These are phyloP conservation scores for Columba janthina DNA, from an alignment of 2,113 vertebrate genomes.

Conservation along the genomic window DNA sequence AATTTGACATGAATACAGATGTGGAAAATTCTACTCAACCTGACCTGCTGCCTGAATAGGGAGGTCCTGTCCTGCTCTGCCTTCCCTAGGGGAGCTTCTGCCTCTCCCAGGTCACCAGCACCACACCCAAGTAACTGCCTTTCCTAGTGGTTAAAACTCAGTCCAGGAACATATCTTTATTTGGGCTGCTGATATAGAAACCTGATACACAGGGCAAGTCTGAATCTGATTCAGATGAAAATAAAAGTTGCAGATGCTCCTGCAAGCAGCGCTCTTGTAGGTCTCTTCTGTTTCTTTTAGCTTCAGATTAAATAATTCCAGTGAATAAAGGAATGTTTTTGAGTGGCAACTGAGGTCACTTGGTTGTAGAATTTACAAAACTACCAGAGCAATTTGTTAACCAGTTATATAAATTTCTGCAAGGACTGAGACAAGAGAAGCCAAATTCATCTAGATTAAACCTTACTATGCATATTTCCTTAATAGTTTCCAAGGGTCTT, in stretches of 20 bases:
- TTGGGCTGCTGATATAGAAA: not conserved
- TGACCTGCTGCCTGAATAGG: not conserved
- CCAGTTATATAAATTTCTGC: not conserved
- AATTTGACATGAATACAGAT: not conserved
- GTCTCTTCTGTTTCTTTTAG: not conserved
- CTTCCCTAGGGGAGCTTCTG: too few relatives aligned
- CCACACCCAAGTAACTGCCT: not conserved
- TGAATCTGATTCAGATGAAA: not conserved
- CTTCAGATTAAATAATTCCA: not conserved
- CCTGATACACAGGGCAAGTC: accelerated
- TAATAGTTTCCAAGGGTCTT: not conserved
- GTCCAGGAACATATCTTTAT: not conserved
- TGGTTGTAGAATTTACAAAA: not conserved
- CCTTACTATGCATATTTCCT: not conserved
- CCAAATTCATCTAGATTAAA: not conserved
- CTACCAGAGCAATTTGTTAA: not conserved
- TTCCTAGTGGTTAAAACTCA: not conserved
- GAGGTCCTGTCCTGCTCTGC: not conserved
- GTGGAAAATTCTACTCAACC: accelerated
- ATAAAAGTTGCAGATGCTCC: not conserved
- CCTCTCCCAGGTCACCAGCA: not conserved
- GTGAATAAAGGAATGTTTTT: not conserved
- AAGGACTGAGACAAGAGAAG: not conserved
- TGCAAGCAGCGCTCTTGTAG: not conserved
- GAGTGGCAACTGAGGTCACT: not conserved